Evolutionary conservation across 1,140 invertebrate genomes (phyloP).

Genomic region (Schlechtendalia chinensis): DNA sequence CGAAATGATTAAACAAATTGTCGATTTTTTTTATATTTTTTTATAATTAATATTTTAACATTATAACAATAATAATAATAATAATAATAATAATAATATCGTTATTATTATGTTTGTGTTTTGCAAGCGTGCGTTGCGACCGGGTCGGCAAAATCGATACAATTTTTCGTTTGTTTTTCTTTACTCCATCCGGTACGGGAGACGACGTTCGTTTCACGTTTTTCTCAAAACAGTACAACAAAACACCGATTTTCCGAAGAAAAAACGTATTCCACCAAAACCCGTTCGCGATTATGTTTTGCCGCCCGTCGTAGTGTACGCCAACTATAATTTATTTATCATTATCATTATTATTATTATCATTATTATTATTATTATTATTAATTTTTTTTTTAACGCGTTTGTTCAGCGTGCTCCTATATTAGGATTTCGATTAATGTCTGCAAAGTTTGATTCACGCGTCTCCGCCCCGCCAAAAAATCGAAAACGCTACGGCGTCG

Average conservation of each 20-base stretch:
- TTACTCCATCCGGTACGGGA: too few species aligned
- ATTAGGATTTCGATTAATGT: conserved; percentile 6
- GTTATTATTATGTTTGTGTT: neutral
- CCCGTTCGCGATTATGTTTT: too few species aligned
- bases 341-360: too few species aligned
- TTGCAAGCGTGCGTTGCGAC: neutral
- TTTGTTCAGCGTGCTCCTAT: conserved; percentile 1
- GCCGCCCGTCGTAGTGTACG: neutral
- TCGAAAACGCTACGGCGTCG: too few species aligned
- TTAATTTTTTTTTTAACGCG: conserved; percentile 26
- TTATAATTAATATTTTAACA: neutral
- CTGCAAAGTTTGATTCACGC: conserved; percentile 12
- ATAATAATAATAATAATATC: neutral
- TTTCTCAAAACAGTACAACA: neutral
- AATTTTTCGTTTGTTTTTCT: too few species aligned
- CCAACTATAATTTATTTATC: conserved; percentile 28
- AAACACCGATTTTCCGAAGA: too few species aligned
- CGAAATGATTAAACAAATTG: too few species aligned
- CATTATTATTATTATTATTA: conserved; percentile 15
- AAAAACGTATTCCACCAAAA: too few species aligned
- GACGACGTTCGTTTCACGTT: neutral
- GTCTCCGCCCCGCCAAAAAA: too few species aligned
- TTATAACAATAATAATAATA: neutral
- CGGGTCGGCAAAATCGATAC: neutral
- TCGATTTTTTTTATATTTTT: too few species aligned